Conservation (phyloP, 1,140 invertebrate genomes). For the Amphibalanus amphitrite region DNA sequence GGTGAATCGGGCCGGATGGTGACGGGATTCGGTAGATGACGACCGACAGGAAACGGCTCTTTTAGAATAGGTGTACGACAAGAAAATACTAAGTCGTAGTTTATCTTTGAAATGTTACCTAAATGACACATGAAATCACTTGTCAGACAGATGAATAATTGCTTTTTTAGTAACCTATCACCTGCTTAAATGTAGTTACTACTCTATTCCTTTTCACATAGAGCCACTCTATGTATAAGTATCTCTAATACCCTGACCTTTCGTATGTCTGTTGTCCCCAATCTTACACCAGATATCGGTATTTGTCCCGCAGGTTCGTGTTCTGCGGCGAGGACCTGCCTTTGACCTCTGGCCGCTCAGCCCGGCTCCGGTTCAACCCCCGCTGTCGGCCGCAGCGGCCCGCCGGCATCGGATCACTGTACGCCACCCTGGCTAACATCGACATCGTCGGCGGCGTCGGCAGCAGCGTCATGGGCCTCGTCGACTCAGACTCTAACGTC, state of each 20-base stretch:
- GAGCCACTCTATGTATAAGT: too few species aligned
- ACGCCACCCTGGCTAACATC: slow-evolving; percentile 14
- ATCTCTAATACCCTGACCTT: too few species aligned
- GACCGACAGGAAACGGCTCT: too few species aligned
- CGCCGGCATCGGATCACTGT: slow-evolving; percentile 9
- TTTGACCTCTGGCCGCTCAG: slow-evolving; percentile 10
- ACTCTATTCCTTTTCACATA: too few species aligned
- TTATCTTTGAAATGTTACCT: neutral
- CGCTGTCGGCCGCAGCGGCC: slow-evolving; percentile 13
- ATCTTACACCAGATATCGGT: slow-evolving; percentile 9
- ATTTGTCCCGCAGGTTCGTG: too few species aligned
- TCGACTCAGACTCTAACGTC: neutral
- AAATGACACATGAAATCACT: neutral
- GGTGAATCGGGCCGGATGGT: slow-evolving; percentile 5
- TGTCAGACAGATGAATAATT: too few species aligned
- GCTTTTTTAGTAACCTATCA: too few species aligned
- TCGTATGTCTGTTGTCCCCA: too few species aligned
- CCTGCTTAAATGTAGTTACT: too few species aligned
- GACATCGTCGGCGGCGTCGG: slow-evolving; percentile 12
- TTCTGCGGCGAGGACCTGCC: slow-evolving; percentile 17
- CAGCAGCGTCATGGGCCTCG: slow-evolving; percentile 11
- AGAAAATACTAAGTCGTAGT: too few species aligned
- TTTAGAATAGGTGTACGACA: too few species aligned
- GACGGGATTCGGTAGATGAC: too few species aligned
- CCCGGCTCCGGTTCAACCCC: slow-evolving; percentile 12